phyloP scores from a whole-genome alignment of 2,797 vertebrate species.

The Eleutherodactylus coqui region DNA sequence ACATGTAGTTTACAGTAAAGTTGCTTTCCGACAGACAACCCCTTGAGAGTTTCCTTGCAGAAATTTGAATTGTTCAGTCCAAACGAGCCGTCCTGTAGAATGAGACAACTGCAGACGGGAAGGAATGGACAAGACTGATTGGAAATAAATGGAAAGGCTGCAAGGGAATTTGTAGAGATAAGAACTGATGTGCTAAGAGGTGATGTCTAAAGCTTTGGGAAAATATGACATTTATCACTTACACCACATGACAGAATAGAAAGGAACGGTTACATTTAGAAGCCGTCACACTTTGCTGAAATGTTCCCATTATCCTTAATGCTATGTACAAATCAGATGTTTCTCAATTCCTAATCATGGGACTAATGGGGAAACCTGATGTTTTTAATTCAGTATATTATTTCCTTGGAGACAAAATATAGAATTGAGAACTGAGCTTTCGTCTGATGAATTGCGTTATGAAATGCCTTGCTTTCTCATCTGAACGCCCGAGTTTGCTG shows the following conservation, averaged over 20 bases:
- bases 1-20: background rate
- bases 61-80: background rate
- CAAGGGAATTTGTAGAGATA: conserved; percentile 16
- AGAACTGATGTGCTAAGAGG: conserved; percentile 18
- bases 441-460: background rate
- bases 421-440: background rate
- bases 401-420: background rate
- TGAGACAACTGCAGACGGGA: background rate
- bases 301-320: background rate
- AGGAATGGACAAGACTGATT: conserved; percentile 15
- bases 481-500: background rate
- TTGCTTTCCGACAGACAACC: too few species aligned
- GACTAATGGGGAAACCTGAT: conserved; percentile 15
- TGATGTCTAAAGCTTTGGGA: conserved; percentile 1
- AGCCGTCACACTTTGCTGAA: background rate
- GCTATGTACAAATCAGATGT: conserved; percentile 28
- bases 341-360: conserved; percentile 12
- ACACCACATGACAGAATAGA: conserved; percentile 22
- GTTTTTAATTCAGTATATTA: conserved; percentile 3
- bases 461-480: background rate
- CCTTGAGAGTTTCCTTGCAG: background rate
- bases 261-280: background rate
- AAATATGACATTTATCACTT: conserved; percentile 36
- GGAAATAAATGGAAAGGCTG: background rate
- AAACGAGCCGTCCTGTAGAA: background rate